Conservation (phyloP, 2,113 vertebrate species). For the Ranitomeya variabilis region DNA sequence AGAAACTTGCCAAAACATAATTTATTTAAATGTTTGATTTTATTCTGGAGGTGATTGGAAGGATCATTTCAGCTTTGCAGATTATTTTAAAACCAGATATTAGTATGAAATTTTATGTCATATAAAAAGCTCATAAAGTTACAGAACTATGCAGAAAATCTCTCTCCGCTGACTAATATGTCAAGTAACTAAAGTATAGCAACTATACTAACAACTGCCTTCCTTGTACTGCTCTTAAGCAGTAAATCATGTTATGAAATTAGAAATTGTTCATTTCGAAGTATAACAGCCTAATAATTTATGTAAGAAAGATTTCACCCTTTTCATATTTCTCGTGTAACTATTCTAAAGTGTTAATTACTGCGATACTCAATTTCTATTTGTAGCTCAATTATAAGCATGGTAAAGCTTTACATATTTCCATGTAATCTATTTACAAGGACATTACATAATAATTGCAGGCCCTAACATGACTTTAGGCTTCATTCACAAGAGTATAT, state of each 20-base stretch:
- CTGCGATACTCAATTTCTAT: no score
- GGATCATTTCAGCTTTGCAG: not conserved
- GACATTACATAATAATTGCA: no score
- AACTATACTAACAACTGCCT: not conserved
- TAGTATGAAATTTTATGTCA: not conserved
- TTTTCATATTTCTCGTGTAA: no score
- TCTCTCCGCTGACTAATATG: not conserved
- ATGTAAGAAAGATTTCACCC: no score
- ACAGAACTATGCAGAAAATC: not conserved
- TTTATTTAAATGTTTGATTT: conserved; percentile 1
- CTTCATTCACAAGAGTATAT: no score
- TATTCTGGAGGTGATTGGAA: not conserved
- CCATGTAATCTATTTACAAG: no score
- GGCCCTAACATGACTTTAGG: no score
- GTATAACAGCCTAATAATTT: no score
- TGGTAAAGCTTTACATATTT: no score
- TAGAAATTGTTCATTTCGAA: no score
- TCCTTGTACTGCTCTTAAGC: not conserved
- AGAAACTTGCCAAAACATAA: conserved; percentile 1
- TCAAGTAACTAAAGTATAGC: not conserved
- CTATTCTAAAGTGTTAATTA: no score
- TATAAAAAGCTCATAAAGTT: not conserved
- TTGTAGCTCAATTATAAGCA: no score
- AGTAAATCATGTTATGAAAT: not conserved
- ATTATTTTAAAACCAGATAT: conserved; percentile 18